Base-by-base conservation (phyloP, 2,113 vertebrate species). In the Brachypteracias leptosomus region DNA sequence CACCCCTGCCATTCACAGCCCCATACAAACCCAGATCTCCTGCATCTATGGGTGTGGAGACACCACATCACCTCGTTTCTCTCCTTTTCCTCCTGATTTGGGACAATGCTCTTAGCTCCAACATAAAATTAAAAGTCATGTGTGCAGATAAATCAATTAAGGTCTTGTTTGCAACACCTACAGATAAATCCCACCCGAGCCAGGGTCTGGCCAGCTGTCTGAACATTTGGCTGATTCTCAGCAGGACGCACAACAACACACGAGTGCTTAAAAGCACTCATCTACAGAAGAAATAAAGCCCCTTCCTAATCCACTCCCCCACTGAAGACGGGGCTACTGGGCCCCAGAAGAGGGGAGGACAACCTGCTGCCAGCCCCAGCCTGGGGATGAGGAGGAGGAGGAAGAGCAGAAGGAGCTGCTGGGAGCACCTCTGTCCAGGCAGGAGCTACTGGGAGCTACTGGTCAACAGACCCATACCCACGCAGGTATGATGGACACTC, bases 111-210 rank as follows among this genome's bases (percentile, higher is more conserved):
- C 86, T 72, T 35, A 70, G 58, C 57, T 57, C 80, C 33, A 5
- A 68, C 65, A n/a, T 9, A 66, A 96, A 93, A 96, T 92, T 57
- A 93, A 65, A 92, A 94, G 90, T 95, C 25, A 19, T 36, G 52
- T 10, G 47, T 16, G 31, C 76, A 44, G 72, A 77, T 92, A 95
- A 96, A 95, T 72, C 92, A 96, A 94, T 94, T 93, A 90, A 93
- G 73, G 81, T 22, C 68, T 90, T 90, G 92, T 93, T 96, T 95
- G 95, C 73, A 84, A 97, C 93, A 96, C 95, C 95, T 93, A 59
- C 79, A 29, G 72, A 36, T 74, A 87, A 94, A 92, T 40, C 72
- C 79, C 61, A 33, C 79, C 89, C 77, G 33, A 42, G 11, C 68
- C 68, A 1, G 76, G 92, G 68, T 77, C 96, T 79, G 81, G 36